Base-by-base conservation (phyloP, 2,888 invertebrate genomes). In the Synergus laeviventris region DNA sequence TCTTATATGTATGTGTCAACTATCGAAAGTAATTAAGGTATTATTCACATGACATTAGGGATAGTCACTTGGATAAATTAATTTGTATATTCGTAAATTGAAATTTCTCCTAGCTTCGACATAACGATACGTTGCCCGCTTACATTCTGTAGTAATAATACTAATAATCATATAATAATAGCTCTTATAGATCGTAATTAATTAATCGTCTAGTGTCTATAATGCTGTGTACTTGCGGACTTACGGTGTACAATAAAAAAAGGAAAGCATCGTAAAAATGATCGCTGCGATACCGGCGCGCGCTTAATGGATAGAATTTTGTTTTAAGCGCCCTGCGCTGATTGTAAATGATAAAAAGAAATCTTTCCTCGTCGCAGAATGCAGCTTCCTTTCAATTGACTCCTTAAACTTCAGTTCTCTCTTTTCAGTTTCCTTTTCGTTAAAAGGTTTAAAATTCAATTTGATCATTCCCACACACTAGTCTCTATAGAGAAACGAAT, bases 221-320 rank as follows among this genome's bases (percentile, higher is more conserved):
- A 84, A 86, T 84, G 81, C 82, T 84, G 82, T 81, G 82, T 85
- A 83, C 74, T 79, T 82, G 84, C 81, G 84, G 85, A 87, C 83
- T 85, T 86, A 81, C 79, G 74, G 49, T 70, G n/a, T 70, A 24
- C 70, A 70, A 45, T 86, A 86, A 83, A 86, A 86, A 86, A 86
- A 84, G 81, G 84, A 85, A 86, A 83, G 81, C 84, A 84, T 85
- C 79, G 76, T 86, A 85, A 84, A 87, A 87, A 86, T 81, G 80
- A 84, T 70, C 70, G 70, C 70, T 70, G 70, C 70, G 70, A 42
- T 49, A 70, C 45, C 49, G 21, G 45, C 56, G 56, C 59, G 56
- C 56, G 73, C 36, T 45, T 66, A 24, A 24, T 66, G 16, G 42
- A 24, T 45, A 14, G 42, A 42, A 45, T 12, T 42, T 66, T 66